phyloP scores from a whole-genome alignment of 2,888 invertebrate species.

The Eulithis testata region DNA sequence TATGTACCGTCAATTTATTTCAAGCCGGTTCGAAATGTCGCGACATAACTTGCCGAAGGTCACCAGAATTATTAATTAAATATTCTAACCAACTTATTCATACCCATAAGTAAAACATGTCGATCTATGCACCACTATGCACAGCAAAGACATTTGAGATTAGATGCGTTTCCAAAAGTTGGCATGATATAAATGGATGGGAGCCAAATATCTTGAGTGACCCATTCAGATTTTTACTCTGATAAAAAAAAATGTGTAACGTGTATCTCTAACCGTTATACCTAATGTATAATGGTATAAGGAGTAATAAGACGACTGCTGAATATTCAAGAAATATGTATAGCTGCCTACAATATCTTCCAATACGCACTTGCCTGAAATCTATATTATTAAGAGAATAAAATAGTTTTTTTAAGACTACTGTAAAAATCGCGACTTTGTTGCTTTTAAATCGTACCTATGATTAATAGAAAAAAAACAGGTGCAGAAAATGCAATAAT shows the following conservation, averaged over 20 bases:
- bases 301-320: too few species aligned
- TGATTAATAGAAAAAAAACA: too few species aligned
- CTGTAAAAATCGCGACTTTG: too few species aligned
- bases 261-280: neutral
- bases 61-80: neutral
- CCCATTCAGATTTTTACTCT: slow-evolving; percentile 14
- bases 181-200: slow-evolving; percentile 24
- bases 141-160: slow-evolving; percentile 15
- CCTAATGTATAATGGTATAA: neutral
- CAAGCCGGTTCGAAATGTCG: neutral
- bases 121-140: slow-evolving; percentile 3
- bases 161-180: slow-evolving; percentile 28
- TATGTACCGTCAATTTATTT: neutral
- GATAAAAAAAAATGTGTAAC: neutral
- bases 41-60: neutral
- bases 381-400: too few species aligned
- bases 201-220: slow-evolving; percentile 27
- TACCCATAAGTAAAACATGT: neutral
- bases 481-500: too few species aligned
- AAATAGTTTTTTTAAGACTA: too few species aligned
- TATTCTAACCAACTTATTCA: slow-evolving; percentile 2
- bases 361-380: too few species aligned
- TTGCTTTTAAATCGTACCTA: too few species aligned
- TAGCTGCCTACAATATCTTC: too few species aligned
- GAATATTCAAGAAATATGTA: too few species aligned